Evolutionary conservation across 35 echinoderm and acorn worm genomes (phyloP).

Genomic region (Anneissia japonica): DNA sequence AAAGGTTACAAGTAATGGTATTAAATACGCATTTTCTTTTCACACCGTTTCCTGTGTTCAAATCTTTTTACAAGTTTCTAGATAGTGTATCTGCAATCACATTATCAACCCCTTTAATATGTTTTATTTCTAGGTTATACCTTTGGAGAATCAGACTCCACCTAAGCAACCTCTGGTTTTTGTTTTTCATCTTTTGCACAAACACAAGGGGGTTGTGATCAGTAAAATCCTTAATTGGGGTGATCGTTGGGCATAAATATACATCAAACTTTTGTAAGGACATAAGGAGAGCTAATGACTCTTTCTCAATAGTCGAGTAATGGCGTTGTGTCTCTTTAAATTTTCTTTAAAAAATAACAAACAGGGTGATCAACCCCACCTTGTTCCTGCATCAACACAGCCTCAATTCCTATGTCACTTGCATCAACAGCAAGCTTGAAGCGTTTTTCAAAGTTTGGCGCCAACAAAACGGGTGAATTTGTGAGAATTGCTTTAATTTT

Average conservation of each 20-base stretch:
- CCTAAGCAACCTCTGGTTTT: background rate
- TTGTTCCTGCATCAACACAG: constrained; percentile 14
- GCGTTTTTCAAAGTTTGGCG: no score
- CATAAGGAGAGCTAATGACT: constrained; percentile 9
- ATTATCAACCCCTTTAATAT: background rate
- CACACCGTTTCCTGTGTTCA: no score
- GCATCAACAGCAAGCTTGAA: background rate
- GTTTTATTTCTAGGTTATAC: background rate
- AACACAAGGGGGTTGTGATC: background rate
- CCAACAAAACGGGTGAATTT: no score
- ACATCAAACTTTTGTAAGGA: constrained; percentile 16
- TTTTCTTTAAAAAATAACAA: constrained; percentile 30
- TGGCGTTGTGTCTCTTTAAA: constrained; percentile 9
- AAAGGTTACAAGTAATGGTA: no score
- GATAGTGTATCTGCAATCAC: background rate
- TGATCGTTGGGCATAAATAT: background rate
- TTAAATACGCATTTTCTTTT: no score
- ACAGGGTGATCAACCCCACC: constrained; percentile 28
- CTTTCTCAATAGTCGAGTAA: constrained; percentile 45
- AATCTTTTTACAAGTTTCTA: no score
- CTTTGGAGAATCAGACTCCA: background rate
- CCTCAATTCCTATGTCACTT: constrained; percentile 5
- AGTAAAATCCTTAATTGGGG: background rate
- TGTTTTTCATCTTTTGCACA: constrained; percentile 8
- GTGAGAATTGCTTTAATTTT: no score